Evolutionary conservation across 30 jellyfish, hydroid and myxozoan genomes (phyloP).

Genomic region (Hydra vulgaris): DNA sequence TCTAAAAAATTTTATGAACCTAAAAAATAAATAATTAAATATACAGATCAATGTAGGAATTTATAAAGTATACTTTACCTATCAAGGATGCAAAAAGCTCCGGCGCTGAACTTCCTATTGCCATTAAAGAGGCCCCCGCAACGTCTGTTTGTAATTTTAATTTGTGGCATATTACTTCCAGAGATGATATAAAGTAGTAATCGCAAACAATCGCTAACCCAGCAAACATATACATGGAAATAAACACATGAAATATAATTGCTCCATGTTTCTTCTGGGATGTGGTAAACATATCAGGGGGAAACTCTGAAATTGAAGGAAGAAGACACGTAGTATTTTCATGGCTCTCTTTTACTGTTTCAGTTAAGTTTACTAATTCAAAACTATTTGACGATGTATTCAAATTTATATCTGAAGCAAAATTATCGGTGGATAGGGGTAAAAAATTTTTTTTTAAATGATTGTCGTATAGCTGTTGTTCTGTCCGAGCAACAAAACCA

Average conservation of each 20-base stretch:
- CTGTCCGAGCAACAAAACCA: not conserved
- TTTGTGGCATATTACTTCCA: slow-evolving; percentile 62
- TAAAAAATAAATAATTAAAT: not conserved
- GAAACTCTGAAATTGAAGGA: slow-evolving; percentile 70
- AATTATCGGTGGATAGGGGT: not conserved
- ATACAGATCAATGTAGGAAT: not conserved
- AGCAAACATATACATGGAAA: slow-evolving; percentile 70
- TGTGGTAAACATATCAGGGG: slow-evolving; percentile 52
- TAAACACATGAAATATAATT: slow-evolving; percentile 51
- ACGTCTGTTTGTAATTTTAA: slow-evolving; percentile 75
- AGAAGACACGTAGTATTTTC: slow-evolving; percentile 49
- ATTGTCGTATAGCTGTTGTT: not conserved
- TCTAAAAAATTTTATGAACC: not conserved
- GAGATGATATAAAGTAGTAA: slow-evolving; percentile 76
- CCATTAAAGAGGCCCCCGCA: slow-evolving; percentile 99
- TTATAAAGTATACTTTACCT: slow-evolving; percentile 30
- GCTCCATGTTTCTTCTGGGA: slow-evolving; percentile 58
- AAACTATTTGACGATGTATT: not conserved
- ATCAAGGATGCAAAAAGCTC: slow-evolving; percentile 82
- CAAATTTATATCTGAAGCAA: not conserved
- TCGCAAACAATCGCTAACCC: slow-evolving; percentile 86
- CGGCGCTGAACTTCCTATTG: slow-evolving; percentile 94
- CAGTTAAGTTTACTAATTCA: not conserved
- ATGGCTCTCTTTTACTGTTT: not conserved
- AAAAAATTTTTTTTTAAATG: too few relatives aligned